Base-by-base conservation (phyloP, 2,797 vertebrate species). In the Leptoclinus maculatus region DNA sequence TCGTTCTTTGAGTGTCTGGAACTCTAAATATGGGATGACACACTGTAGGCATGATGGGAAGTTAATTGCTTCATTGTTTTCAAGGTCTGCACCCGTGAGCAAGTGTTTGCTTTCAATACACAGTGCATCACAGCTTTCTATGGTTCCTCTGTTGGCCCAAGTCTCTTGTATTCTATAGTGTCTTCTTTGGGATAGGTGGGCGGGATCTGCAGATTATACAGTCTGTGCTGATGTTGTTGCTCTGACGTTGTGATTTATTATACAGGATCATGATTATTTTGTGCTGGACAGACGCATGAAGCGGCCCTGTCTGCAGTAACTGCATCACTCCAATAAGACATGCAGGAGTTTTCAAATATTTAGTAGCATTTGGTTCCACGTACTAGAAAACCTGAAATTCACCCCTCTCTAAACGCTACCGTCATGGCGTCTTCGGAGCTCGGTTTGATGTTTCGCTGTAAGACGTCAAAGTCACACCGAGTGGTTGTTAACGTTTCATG, bases 401-500 rank as follows among this genome's bases (percentile, higher is more conserved):
- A 12, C 29, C 38, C 39, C n/a, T 54, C 7, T 27, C 1, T 49
- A 13, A 8, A 54, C 47, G 5, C 57, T 0, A 13, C 14, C 0
- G 11, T 58, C 19, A 1, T 43, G 36, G 14, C 29, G 8, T 49
- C 36, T 39, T 25, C 12, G 0, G 71, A 63, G 47, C 39, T 39
- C 7, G 36, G 38, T 59, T 58, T 67, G 53, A 71, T 66, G 38
- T 63, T n/a, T 27, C 32, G 51, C 43, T 59, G 21, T 66, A 17
- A 78, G 57, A 71, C 69, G 68, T 81, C 66, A 58, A 41, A 75
- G 53, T 71, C 59, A 19, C 62, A 29, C 25, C 0, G 43, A 58
- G 67, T 0, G 27, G 17, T 65, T 1, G 47, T 89, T 85, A 83
- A 87, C 78, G 64, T 86, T 88, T 87, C 19, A 83, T 80, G 76